Percentiles rank a stretch among this genome's conserved stretches.
These are phyloP conservation scores for Lacanobia oleracea DNA, from an alignment of 2,888 invertebrate species.

Conservation along the genomic window DNA sequence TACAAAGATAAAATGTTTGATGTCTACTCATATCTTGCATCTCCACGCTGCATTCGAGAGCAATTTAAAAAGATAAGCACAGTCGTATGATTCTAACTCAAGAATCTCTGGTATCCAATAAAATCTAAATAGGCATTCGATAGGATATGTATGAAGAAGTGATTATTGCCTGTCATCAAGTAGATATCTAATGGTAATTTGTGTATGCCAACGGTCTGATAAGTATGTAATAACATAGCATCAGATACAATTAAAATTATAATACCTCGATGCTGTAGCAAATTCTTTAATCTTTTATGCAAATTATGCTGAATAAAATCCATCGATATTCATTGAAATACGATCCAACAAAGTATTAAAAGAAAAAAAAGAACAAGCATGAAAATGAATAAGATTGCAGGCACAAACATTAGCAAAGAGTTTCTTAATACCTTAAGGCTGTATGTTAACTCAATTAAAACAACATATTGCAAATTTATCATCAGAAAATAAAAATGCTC, in stretches of 20 bases:
- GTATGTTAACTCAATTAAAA: slow-evolving; percentile 37
- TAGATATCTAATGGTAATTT: slow-evolving; percentile 1
- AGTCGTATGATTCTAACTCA: not conserved
- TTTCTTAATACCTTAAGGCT: slow-evolving; percentile 19
- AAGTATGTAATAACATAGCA: not conserved
- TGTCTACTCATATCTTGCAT: slow-evolving; percentile 27
- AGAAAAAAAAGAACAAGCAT: not conserved
- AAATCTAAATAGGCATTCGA: slow-evolving; percentile 10
- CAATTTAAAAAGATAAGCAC: slow-evolving; percentile 9
- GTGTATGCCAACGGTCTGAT: slow-evolving; percentile 1
- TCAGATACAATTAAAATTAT: slow-evolving; percentile 25
- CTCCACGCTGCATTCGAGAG: slow-evolving; percentile 11
- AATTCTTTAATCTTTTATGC: slow-evolving; percentile 21
- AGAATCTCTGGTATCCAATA: slow-evolving; percentile 14
- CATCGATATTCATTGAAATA: slow-evolving; percentile 3
- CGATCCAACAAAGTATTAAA: slow-evolving; percentile 7
- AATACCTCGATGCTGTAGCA: not conserved
- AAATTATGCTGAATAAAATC: slow-evolving; percentile 5
- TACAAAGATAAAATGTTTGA: slow-evolving; percentile 28
- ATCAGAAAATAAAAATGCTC: slow-evolving; percentile 27
- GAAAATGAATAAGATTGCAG: not conserved
- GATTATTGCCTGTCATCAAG: slow-evolving; percentile 16
- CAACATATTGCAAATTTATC: slow-evolving; percentile 19
- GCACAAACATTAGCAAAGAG: slow-evolving; percentile 11
- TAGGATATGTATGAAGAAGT: slow-evolving; percentile 5